These are phyloP conservation scores for Potamarius usumacintae DNA, from an alignment of 2,113 vertebrate genomes.

Conservation along the genomic window DNA sequence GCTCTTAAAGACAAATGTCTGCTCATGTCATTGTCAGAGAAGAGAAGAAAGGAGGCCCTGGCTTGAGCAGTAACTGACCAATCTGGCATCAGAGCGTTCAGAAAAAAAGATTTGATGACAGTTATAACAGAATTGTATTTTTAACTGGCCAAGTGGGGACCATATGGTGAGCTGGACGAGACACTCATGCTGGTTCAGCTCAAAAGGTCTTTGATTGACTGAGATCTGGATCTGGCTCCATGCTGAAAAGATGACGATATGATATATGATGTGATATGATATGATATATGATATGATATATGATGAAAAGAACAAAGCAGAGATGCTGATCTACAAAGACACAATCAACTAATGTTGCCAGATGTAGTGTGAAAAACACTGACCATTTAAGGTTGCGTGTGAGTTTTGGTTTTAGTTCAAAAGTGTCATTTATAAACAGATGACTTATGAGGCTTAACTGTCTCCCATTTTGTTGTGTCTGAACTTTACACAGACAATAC, in stretches of 20 bases:
- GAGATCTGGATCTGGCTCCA: background rate
- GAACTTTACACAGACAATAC: background rate
- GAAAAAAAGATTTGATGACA: background rate
- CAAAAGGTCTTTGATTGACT: background rate
- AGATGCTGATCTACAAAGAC: background rate
- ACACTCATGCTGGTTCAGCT: background rate
- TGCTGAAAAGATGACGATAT: background rate
- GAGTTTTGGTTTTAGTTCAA: background rate
- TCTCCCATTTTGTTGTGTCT: constrained; percentile 10
- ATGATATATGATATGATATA: too few relatives aligned
- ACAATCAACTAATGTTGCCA: background rate
- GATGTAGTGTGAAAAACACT: background rate
- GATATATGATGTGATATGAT: too few relatives aligned
- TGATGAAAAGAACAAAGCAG: background rate
- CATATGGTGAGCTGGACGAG: background rate
- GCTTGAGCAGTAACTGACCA: background rate
- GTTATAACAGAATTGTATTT: background rate
- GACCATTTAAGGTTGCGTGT: background rate
- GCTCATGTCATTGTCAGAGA: background rate
- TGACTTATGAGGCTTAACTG: background rate
- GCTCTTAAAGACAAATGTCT: background rate
- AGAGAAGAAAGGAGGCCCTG: background rate
- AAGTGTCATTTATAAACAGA: background rate
- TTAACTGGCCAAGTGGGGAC: background rate
- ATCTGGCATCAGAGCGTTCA: background rate